These are phyloP conservation scores for Piliocolobus tephrosceles DNA, from an alignment of 2,113 vertebrate genomes.

Conservation along the genomic window DNA sequence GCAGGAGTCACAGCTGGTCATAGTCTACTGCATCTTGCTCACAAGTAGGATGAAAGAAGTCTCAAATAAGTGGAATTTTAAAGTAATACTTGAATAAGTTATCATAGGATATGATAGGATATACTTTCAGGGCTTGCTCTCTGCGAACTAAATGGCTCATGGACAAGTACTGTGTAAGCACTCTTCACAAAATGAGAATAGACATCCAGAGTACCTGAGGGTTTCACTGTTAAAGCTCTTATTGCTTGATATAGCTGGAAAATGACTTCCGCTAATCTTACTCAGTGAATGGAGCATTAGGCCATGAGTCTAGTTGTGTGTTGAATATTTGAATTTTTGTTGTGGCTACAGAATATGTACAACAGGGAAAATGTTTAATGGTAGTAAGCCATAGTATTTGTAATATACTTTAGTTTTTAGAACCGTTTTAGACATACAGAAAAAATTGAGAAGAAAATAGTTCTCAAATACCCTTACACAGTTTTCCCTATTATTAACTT, in stretches of 20 bases:
- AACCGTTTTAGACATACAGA: not conserved
- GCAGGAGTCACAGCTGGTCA: not conserved
- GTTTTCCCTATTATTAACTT: not conserved
- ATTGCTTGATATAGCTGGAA: not conserved
- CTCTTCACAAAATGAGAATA: not conserved
- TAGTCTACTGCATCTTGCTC: not conserved
- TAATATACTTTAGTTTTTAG: not conserved
- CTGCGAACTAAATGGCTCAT: not conserved
- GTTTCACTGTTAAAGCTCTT: not conserved
- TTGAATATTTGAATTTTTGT: not conserved
- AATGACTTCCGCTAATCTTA: not conserved
- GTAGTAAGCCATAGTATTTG: not conserved
- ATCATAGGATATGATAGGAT: too few species aligned
- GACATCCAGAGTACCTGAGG: not conserved
- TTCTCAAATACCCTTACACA: not conserved
- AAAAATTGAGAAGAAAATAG: not conserved
- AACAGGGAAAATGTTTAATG: not conserved
- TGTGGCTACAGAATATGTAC: not conserved
- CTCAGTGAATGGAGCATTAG: not conserved
- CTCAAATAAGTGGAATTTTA: not conserved
- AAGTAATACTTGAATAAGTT: not conserved
- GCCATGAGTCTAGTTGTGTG: not conserved
- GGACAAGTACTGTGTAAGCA: not conserved
- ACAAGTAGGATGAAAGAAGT: not conserved
- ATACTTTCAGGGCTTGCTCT: not conserved